These are phyloP conservation scores for Xestobium rufovillosum DNA, from an alignment of 2,888 invertebrate species.

Conservation along the genomic window DNA sequence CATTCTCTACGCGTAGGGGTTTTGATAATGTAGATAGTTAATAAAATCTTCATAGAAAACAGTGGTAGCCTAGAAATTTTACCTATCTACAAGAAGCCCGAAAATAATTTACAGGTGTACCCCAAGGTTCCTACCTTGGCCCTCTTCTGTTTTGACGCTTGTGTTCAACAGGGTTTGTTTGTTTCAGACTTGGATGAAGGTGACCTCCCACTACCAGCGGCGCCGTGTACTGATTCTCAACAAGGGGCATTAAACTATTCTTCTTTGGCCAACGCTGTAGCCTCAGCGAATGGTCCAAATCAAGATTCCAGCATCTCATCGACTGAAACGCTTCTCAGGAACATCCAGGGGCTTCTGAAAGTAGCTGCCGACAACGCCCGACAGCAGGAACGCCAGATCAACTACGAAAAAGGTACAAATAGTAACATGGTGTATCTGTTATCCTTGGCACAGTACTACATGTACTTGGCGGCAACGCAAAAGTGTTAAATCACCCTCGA, in stretches of 20 bases:
- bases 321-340: conserved; percentile 87
- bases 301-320: conserved; percentile 65
- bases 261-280: conserved; percentile 59
- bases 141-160: conserved; percentile 1
- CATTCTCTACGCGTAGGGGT: too few species aligned
- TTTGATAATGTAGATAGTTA: too few species aligned
- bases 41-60: too few species aligned
- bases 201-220: conserved; percentile 55
- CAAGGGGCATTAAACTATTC: conserved; percentile 80
- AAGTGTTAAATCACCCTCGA: conserved; percentile 36
- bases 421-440: conserved; percentile 45
- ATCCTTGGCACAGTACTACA: conserved; percentile 44
- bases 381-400: conserved; percentile 92
- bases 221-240: conserved; percentile 47
- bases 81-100: too few species aligned
- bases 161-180: too few species aligned
- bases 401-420: conserved; percentile 88
- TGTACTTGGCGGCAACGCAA: conserved; percentile 44
- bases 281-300: conserved; percentile 46
- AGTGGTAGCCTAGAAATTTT: too few species aligned
- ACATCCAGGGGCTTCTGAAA: conserved; percentile 92
- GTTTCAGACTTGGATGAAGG: conserved; percentile 68
- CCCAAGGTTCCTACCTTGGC: background rate
- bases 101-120: background rate
- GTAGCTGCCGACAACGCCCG: conserved; percentile 96